These are phyloP conservation scores for Ceriagrion tenellum DNA, from an alignment of 2,888 invertebrate species.

Conservation along the genomic window DNA sequence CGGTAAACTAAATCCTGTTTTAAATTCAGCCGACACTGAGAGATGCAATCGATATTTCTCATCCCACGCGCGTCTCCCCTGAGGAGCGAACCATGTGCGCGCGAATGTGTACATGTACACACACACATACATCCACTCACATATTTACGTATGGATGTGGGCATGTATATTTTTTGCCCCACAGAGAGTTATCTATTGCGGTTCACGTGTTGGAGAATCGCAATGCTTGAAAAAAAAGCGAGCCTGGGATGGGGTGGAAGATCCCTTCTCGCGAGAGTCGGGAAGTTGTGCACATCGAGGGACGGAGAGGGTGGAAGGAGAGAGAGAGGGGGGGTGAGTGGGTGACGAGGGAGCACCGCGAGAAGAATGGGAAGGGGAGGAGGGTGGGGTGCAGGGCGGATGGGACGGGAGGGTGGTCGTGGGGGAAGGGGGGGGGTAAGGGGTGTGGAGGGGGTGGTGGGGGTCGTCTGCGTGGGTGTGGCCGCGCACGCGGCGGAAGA, in stretches of 20 bases:
- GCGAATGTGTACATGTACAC: no score
- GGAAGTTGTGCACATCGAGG: constrained; percentile 17
- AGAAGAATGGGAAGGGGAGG: not conserved
- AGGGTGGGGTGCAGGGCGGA: not conserved
- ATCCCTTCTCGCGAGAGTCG: not conserved
- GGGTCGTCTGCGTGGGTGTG: constrained; percentile 60
- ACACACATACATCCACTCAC: not conserved
- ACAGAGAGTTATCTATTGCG: constrained; percentile 11
- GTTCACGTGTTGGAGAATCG: constrained; percentile 23
- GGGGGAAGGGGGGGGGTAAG: not conserved
- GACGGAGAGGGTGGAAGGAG: not conserved
- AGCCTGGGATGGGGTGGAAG: not conserved
- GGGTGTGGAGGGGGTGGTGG: not conserved
- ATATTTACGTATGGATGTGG: not conserved
- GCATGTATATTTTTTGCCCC: not conserved
- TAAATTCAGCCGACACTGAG: not conserved
- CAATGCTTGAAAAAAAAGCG: not conserved
- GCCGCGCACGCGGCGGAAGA: constrained; percentile 47
- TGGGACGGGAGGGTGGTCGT: not conserved
- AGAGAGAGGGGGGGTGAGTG: not conserved
- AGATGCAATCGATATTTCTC: not conserved
- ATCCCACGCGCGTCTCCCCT: not conserved
- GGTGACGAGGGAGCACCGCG: no score
- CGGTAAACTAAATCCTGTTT: not conserved
- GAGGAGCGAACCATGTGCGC: not conserved